phyloP scores from a whole-genome alignment of 2,113 vertebrate species.

The Natator depressus region DNA sequence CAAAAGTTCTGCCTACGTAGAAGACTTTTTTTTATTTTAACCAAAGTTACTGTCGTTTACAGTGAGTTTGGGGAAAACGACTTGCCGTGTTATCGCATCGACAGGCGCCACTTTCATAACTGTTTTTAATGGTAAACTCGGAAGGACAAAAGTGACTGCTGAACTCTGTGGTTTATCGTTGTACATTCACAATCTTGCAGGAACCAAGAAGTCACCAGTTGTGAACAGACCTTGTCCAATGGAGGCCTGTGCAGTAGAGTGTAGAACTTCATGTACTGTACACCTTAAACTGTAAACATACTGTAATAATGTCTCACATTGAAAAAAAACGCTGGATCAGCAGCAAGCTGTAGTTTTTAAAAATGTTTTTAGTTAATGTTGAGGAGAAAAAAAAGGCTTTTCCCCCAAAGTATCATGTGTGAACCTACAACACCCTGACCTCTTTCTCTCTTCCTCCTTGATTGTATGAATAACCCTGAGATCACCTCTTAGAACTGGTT shows the following conservation, averaged over 20 bases:
- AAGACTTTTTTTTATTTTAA: conserved; percentile 96
- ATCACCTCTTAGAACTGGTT: conserved; percentile 99
- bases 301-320: conserved; percentile 97
- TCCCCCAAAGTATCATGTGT: conserved; percentile 99
- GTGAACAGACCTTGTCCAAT: conserved; percentile 89
- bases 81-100: conserved; percentile 87
- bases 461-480: conserved; percentile 99
- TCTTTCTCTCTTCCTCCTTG: conserved; percentile 99
- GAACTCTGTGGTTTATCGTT: conserved; percentile 92
- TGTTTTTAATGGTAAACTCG: conserved; percentile 86
- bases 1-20: conserved; percentile 90
- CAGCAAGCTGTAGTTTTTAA: conserved; percentile 98
- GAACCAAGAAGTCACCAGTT: conserved; percentile 88
- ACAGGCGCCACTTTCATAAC: conserved; percentile 84
- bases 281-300: conserved; percentile 97
- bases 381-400: conserved; percentile 95
- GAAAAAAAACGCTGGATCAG: conserved; percentile 91
- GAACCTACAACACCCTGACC: conserved; percentile 99
- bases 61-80: conserved; percentile 96
- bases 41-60: conserved; percentile 99
- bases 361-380: conserved; percentile 98
- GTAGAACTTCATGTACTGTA: conserved; percentile 96
- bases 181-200: conserved; percentile 91
- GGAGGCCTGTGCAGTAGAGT: conserved; percentile 98
- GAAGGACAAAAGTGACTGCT: conserved; percentile 87